phyloP scores from a whole-genome alignment of 2,797 vertebrate species.

The Tangara arthus region DNA sequence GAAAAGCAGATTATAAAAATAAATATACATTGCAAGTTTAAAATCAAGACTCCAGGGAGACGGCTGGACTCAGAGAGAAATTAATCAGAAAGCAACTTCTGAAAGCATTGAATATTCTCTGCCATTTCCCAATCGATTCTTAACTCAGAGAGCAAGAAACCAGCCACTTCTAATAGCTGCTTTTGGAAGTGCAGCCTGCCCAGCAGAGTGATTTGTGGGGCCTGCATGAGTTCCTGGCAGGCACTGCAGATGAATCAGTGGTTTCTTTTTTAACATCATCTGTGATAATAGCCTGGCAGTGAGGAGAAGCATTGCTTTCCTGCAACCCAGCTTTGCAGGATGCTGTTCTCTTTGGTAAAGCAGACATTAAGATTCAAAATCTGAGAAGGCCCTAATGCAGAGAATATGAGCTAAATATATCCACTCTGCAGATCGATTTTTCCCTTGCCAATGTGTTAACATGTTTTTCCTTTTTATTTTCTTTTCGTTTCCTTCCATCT shows the following conservation, averaged over 20 bases:
- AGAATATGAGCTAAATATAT: constrained; percentile 27
- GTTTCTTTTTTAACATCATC: constrained; percentile 52
- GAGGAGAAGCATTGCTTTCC: background rate
- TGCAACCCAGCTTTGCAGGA: constrained; percentile 12
- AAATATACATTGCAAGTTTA: constrained; percentile 14
- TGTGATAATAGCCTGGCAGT: constrained; percentile 22
- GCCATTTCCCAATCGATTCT: constrained; percentile 54
- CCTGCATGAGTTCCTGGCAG: constrained; percentile 59
- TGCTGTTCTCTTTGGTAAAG: background rate
- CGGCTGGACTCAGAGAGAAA: constrained; percentile 11
- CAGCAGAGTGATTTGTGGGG: constrained; percentile 43
- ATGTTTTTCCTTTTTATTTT: too few relatives aligned
- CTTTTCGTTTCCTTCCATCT: background rate
- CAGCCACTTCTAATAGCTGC: constrained; percentile 44
- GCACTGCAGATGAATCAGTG: constrained; percentile 55
- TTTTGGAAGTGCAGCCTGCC: constrained; percentile 25
- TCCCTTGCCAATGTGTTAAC: background rate
- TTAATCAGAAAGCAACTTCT: constrained; percentile 52
- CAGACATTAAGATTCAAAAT: background rate
- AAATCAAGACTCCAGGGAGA: background rate
- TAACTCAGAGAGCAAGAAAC: constrained; percentile 52
- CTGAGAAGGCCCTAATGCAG: background rate
- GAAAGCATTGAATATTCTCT: constrained; percentile 43
- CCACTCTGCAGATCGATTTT: background rate
- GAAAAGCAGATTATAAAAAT: constrained; percentile 56